Conservation (phyloP, 2,888 invertebrate species). For the Portevinia maculata region DNA sequence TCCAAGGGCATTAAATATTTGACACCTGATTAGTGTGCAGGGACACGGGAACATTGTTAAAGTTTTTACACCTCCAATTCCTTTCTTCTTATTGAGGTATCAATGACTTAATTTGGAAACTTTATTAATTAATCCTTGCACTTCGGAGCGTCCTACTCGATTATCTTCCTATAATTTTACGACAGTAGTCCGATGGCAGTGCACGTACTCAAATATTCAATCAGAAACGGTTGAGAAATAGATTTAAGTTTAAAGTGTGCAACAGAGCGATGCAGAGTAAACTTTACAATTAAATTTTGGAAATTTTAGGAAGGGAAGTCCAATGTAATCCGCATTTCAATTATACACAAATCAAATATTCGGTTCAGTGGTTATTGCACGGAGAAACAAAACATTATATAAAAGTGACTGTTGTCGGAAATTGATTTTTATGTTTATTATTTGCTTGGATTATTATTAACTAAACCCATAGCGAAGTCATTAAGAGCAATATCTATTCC, state of each 20-base stretch:
- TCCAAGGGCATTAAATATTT: conserved; percentile 2
- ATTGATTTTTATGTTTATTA: too few species aligned
- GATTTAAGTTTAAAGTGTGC: conserved; percentile 2
- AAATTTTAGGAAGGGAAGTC: too few species aligned
- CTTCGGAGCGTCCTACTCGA: conserved; percentile 1
- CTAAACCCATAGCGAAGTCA: too few species aligned
- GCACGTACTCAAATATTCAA: not conserved
- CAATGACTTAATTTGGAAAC: conserved; percentile 28
- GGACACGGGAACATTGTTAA: not conserved
- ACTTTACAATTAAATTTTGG: too few species aligned
- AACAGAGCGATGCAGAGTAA: not conserved
- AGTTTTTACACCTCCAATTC: not conserved
- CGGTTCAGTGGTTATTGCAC: too few species aligned
- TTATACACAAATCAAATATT: too few species aligned
- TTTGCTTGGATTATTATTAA: too few species aligned
- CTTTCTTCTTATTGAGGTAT: not conserved
- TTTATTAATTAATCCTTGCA: conserved; percentile 38
- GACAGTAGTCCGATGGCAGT: conserved; percentile 4
- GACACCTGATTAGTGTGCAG: conserved; percentile 23
- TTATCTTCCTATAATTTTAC: conserved; percentile 20
- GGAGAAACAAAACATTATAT: too few species aligned
- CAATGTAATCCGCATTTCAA: too few species aligned
- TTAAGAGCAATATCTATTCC: too few species aligned
- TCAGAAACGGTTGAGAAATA: not conserved
- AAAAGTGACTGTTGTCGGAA: too few species aligned